Evolutionary conservation across 2,888 invertebrate genomes (phyloP).

Genomic region (Nemapogon koenigi): DNA sequence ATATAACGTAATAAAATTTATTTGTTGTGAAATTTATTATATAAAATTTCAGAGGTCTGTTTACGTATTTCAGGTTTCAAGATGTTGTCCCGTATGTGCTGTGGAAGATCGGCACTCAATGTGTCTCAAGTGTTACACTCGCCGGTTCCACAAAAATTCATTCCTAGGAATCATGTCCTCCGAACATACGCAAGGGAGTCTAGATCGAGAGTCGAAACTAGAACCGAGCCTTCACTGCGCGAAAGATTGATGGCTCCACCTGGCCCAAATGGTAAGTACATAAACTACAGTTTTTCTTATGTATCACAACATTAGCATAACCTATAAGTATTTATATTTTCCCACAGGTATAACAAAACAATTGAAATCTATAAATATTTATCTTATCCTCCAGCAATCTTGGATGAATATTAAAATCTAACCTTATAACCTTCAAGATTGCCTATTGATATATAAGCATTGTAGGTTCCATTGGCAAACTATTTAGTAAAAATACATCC

Average conservation of each 20-base stretch:
- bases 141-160: conserved; percentile 46
- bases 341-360: too few relatives aligned
- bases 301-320: too few relatives aligned
- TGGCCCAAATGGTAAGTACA: conserved; percentile 71
- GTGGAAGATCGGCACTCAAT: conserved; percentile 36
- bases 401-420: too few relatives aligned
- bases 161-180: conserved; percentile 52
- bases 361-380: too few relatives aligned
- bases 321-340: too few relatives aligned
- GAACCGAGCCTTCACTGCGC: conserved; percentile 65
- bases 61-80: conserved; percentile 27
- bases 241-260: conserved; percentile 81
- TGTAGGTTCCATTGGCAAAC: too few relatives aligned
- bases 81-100: conserved; percentile 58
- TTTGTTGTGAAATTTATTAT: conserved; percentile 4
- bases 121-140: conserved; percentile 39
- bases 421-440: too few relatives aligned
- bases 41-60: background rate
- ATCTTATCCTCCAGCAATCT: too few relatives aligned
- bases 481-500: too few relatives aligned
- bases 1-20: too few relatives aligned
- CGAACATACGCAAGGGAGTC: conserved; percentile 64
- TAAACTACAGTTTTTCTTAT: conserved; percentile 3
- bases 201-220: conserved; percentile 39
- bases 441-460: too few relatives aligned